Evolutionary conservation across 2,888 invertebrate genomes (phyloP).

Genomic region (Copidosoma aretas): DNA sequence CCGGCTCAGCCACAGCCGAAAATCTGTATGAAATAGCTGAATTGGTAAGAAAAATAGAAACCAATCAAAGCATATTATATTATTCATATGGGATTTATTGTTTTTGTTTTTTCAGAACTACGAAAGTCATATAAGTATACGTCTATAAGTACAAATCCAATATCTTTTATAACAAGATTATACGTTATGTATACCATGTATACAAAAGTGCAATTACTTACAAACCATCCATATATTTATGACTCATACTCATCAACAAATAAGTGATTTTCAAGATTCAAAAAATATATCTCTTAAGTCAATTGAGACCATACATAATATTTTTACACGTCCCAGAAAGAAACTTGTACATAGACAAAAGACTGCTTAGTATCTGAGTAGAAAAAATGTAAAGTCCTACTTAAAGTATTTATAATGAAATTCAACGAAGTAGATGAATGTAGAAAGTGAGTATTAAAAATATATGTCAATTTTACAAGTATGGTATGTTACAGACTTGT

Average conservation of each 20-base stretch:
- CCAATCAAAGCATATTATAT: not conserved
- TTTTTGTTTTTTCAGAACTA: constrained; percentile 19
- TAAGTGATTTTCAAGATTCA: not conserved
- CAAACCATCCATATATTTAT: not conserved
- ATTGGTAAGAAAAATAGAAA: constrained; percentile 45
- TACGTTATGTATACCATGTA: constrained; percentile 19
- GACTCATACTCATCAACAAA: not conserved
- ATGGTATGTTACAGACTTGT: too few relatives aligned
- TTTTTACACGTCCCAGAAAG: not conserved
- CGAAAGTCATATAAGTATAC: constrained; percentile 3
- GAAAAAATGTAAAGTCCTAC: not conserved
- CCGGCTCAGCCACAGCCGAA: constrained; percentile 64
- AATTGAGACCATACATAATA: not conserved
- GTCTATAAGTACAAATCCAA: constrained; percentile 10
- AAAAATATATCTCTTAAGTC: not conserved
- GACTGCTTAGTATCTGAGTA: not conserved
- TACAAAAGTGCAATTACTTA: constrained; percentile 10
- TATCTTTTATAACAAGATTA: constrained; percentile 7
- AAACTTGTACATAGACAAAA: constrained; percentile 1
- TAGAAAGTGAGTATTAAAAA: not conserved
- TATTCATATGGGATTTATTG: not conserved
- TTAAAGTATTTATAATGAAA: not conserved
- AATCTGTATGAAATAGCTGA: constrained; percentile 58
- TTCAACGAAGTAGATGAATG: not conserved
- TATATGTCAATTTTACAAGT: too few relatives aligned